phyloP scores from a whole-genome alignment of 2,888 invertebrate genomes.

The Eristalinus aeneus region DNA sequence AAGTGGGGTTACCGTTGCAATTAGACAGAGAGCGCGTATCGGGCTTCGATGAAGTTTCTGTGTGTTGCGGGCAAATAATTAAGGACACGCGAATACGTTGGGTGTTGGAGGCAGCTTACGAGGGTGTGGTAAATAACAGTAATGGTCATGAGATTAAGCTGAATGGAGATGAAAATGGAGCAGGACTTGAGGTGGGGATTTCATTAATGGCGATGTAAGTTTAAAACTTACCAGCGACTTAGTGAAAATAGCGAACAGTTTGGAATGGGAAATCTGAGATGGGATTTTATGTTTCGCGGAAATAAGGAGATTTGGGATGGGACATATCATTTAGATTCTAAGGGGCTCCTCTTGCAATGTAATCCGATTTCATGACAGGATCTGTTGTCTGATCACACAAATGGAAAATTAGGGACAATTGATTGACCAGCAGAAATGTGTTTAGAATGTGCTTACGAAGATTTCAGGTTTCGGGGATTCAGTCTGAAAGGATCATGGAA shows the following conservation, averaged over 20 bases:
- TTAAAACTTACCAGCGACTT: slow-evolving; percentile 22
- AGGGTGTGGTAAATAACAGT: slow-evolving; percentile 37
- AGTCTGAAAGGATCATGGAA: too few relatives aligned
- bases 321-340: background rate
- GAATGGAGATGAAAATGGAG: background rate
- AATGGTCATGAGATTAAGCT: slow-evolving; percentile 16
- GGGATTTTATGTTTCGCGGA: background rate
- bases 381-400: too few relatives aligned
- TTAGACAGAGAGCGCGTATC: slow-evolving; percentile 9
- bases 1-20: slow-evolving; percentile 16
- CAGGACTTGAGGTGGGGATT: slow-evolving; percentile 31
- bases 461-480: too few relatives aligned
- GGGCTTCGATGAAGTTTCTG: background rate
- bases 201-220: slow-evolving; percentile 53
- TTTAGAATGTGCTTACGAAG: too few relatives aligned
- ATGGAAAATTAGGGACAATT: too few relatives aligned
- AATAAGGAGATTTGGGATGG: background rate
- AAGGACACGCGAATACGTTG: slow-evolving; percentile 52
- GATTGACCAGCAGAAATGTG: too few relatives aligned
- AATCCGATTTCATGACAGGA: too few relatives aligned
- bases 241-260: background rate
- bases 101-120: slow-evolving; percentile 31
- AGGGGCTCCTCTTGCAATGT: too few relatives aligned
- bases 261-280: background rate
- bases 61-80: slow-evolving; percentile 21